A percentile compares a stretch with the other conserved stretches of the same genome.
Evolutionary conservation across 2,888 invertebrate genomes (phyloP).

Genomic region (Disparrhopalites patrizii): DNA sequence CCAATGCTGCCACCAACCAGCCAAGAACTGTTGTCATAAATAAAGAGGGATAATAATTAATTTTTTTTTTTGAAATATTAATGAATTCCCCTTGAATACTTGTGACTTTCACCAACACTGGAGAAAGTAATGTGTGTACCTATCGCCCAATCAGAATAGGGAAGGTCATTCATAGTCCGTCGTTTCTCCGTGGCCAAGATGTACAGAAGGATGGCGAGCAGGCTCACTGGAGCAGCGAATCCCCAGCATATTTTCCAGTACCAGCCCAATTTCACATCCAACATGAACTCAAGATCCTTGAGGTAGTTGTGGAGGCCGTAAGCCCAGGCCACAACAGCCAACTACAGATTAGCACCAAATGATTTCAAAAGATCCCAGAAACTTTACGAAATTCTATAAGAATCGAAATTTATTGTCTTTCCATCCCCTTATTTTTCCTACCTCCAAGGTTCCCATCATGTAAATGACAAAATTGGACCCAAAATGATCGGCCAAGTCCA

Average conservation of each 20-base stretch:
- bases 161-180: not conserved
- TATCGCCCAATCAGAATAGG: not conserved
- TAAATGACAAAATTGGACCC: constrained; percentile 62
- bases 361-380: too few species aligned
- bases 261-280: constrained; percentile 62
- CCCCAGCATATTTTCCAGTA: constrained; percentile 74
- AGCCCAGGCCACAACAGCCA: constrained; percentile 58
- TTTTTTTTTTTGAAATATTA: too few species aligned
- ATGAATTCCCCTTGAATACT: too few species aligned
- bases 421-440: too few species aligned
- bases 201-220: constrained; percentile 68
- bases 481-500: constrained; percentile 60
- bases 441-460: constrained; percentile 59
- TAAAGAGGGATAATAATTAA: not conserved
- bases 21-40: not conserved
- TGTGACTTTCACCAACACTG: too few species aligned
- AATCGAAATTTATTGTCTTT: not conserved
- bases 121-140: not conserved
- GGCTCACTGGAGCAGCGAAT: constrained; percentile 65
- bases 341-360: constrained; percentile 53
- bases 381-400: not conserved
- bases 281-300: constrained; percentile 75
- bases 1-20: not conserved
- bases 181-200: constrained; percentile 57
- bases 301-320: constrained; percentile 64